Base-by-base conservation (phyloP, 2,888 invertebrate species). In the Oscheius sp. region DNA sequence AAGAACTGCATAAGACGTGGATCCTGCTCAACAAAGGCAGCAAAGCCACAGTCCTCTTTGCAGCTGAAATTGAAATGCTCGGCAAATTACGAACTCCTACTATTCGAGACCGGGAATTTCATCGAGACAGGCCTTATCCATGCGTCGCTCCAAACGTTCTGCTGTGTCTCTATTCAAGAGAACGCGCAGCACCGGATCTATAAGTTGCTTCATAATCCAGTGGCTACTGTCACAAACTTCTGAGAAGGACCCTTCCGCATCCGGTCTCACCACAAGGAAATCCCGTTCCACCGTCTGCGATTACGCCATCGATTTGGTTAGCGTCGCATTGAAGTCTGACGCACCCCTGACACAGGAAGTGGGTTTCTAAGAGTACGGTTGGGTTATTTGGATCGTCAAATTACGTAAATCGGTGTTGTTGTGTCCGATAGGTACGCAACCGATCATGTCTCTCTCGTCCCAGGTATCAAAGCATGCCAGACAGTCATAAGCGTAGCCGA, bases 401-500 rank as follows among this genome's bases (percentile, higher is more conserved):
- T 21, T 21, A 21, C 21, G 21, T 21, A 21, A 21, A 21, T 21
- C 21, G 21, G 21, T 21, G 21, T 21, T 21, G 21, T 21, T 21
- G 21, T 21, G 32, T 3, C 47, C 57, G 29, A 70, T 37, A 21
- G 70, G 70, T 2, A 59, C 58, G 47, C 70, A 70, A 1, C 70
- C 70, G 35, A 70, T 47, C 70, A 59, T 70, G 35, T 70, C 59
- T 32, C 70, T 55, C 48, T 70, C 70, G 32, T 70, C 70, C 58
- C 59, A 70, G 5, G 60, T 70, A 11, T 59, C 70, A 11, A 70
- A 58, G 42, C 70, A 70, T 2, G 42, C 60, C 10, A 58, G 32
- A 58, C 70, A 70, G 10, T 60, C 35, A n/a, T 70, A 60, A 29
- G 70, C 70, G 21, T 58, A 60, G 1, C 48, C 70, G 1, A 11